Base-by-base conservation (phyloP, 2,113 vertebrate genomes). In the Cyphomyrus discorhynchus region DNA sequence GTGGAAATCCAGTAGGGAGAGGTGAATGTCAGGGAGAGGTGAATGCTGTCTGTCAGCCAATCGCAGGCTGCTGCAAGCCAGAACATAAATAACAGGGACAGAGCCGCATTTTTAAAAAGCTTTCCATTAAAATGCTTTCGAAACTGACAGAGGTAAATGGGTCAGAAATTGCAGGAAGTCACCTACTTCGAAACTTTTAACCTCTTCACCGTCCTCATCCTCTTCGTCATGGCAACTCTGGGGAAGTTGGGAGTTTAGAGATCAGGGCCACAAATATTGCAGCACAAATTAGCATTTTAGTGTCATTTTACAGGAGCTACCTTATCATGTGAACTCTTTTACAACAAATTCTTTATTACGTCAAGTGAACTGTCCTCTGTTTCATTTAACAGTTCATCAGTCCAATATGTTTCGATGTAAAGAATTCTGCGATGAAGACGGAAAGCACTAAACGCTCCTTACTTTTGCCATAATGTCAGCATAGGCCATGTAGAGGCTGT, bases 401-500 rank as follows among this genome's bases (percentile, higher is more conserved):
- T 24, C 4, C 27, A 19, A 85, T 17, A 11, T 56, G 42, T 58
- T 27, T 8, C 47, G 15, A 27, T 24, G 35, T 45, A 11, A n/a
- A 45, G 42, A 50, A 39, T 35, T 90, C 0, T 47, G 77, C 8
- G 21, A 4, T 84, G 8, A 19, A 21, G 42, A 39, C 45, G 35
- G 17, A 8, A 50, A 42, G 31, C 27, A 53, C 88, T 1, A 47
- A 39, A 5, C 3, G 35, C 66, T 66, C 53, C 27, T 94, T 95
- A 99, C 98, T 97, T 99, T 98, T 90, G 98, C 98, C 98, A 99
- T 99, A 93, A 99, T 99, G 92, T 98, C 98, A 94, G 98, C 98
- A 90, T 99, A 99, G 11, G 98, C 98, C 97, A 99, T 99, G 92
- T 99, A 99, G 66, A 99, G 96, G 90, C 95, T 96, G 93, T 99